Evolutionary conservation across 2,113 vertebrate genomes (phyloP).

Genomic region (human (Homo sapiens)): DNA sequence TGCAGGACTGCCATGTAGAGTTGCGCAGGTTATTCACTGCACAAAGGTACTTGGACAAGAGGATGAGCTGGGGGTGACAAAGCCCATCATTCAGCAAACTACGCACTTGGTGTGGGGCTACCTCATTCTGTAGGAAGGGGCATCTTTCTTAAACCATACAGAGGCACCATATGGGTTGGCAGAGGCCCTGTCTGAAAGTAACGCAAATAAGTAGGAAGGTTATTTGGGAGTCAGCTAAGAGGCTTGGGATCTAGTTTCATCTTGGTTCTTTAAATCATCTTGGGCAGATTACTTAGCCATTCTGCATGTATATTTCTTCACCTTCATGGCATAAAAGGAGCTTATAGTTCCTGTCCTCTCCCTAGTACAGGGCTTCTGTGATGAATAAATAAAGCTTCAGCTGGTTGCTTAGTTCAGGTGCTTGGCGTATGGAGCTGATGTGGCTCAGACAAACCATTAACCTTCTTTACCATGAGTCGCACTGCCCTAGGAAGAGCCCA

Average conservation of each 20-base stretch:
- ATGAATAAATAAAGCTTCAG: not conserved
- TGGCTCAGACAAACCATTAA: not conserved
- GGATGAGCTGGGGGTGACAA: not conserved
- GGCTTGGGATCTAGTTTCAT: not conserved
- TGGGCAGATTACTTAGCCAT: not conserved
- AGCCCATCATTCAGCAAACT: not conserved
- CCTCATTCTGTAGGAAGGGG: not conserved
- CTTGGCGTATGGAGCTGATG: fast-evolving
- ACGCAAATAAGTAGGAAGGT: not conserved
- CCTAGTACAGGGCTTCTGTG: no score
- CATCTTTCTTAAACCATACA: not conserved
- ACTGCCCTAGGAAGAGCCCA: not conserved
- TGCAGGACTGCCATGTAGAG: not conserved
- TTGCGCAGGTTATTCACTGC: not conserved
- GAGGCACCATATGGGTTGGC: not conserved
- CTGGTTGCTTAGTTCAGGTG: not conserved
- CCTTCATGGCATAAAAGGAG: not conserved
- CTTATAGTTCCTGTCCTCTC: not conserved
- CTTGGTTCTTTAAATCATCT: not conserved
- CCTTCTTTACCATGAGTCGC: not conserved
- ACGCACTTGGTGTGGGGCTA: fast-evolving
- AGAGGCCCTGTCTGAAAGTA: not conserved
- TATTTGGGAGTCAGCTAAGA: not conserved
- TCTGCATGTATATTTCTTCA: not conserved
- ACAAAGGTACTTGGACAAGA: not conserved